Conservation (phyloP, 2,888 invertebrate genomes). For the Nysson spinosus region DNA sequence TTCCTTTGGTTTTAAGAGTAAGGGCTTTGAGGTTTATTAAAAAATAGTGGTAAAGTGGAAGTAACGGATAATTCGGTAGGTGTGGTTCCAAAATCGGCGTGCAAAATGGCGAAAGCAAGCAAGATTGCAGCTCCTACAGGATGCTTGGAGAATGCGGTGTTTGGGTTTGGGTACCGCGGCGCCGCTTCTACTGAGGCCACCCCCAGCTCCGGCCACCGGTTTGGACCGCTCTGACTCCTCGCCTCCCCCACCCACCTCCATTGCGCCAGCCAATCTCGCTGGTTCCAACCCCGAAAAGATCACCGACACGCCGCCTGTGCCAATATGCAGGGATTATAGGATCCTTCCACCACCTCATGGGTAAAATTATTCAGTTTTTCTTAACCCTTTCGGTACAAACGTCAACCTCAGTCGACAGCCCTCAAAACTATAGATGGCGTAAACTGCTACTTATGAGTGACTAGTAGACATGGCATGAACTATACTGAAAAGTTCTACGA, state of each 20-base stretch:
- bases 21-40: too few relatives aligned
- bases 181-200: constrained; percentile 73
- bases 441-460: too few relatives aligned
- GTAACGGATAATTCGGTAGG: constrained; percentile 74
- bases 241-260: constrained; percentile 53
- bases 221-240: constrained; percentile 65
- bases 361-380: constrained; percentile 45
- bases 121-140: constrained; percentile 89
- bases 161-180: constrained; percentile 80
- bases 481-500: too few relatives aligned
- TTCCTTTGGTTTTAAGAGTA: too few relatives aligned
- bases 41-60: not conserved
- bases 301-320: constrained; percentile 55
- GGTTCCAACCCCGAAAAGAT: constrained; percentile 61
- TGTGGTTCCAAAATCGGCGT: constrained; percentile 94
- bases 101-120: constrained; percentile 96
- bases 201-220: constrained; percentile 64
- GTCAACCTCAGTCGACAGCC: not conserved
- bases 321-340: constrained; percentile 70
- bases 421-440: not conserved
- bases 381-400: not conserved
- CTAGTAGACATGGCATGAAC: too few relatives aligned
- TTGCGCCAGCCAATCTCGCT: constrained; percentile 35
- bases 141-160: constrained; percentile 94
- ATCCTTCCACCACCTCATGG: constrained; percentile 69